These are phyloP conservation scores for Mythimna loreyi DNA, from an alignment of 2,888 invertebrate species.

Conservation along the genomic window DNA sequence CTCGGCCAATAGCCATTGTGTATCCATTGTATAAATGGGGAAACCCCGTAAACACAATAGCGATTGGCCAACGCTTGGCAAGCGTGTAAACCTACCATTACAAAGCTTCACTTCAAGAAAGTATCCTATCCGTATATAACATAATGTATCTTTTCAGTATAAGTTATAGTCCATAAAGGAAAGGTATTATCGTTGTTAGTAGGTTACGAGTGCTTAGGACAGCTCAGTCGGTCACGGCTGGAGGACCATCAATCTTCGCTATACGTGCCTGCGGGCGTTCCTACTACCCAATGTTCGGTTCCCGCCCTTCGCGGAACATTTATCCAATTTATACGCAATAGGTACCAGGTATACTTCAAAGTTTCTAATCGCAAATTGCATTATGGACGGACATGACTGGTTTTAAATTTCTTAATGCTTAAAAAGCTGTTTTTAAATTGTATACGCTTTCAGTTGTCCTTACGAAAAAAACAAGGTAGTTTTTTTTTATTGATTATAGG, in stretches of 20 bases:
- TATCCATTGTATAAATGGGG: too few relatives aligned
- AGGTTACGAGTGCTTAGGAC: constrained; percentile 28
- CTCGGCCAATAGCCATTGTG: too few relatives aligned
- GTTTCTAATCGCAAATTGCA: constrained; percentile 14
- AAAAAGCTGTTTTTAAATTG: neutral
- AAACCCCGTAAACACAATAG: too few relatives aligned
- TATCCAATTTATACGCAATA: constrained; percentile 3
- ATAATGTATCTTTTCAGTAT: constrained; percentile 4
- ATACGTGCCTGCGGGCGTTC: constrained; percentile 39
- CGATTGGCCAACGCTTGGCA: too few relatives aligned
- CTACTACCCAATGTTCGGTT: neutral
- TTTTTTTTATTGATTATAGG: too few relatives aligned
- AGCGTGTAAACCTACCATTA: too few relatives aligned
- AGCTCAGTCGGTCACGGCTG: constrained; percentile 34
- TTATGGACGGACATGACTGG: neutral
- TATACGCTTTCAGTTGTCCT: neutral
- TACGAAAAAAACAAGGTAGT: neutral
- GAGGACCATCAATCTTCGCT: constrained; percentile 47
- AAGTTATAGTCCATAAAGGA: constrained; percentile 24
- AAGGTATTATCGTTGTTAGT: constrained; percentile 39
- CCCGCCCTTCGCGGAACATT: constrained; percentile 9
- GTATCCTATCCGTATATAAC: neutral
- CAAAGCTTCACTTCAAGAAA: constrained; percentile 1
- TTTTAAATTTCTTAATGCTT: neutral
- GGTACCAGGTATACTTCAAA: neutral